These are phyloP conservation scores for Echinops telfairi DNA, from an alignment of 2,113 vertebrate genomes.

Conservation along the genomic window DNA sequence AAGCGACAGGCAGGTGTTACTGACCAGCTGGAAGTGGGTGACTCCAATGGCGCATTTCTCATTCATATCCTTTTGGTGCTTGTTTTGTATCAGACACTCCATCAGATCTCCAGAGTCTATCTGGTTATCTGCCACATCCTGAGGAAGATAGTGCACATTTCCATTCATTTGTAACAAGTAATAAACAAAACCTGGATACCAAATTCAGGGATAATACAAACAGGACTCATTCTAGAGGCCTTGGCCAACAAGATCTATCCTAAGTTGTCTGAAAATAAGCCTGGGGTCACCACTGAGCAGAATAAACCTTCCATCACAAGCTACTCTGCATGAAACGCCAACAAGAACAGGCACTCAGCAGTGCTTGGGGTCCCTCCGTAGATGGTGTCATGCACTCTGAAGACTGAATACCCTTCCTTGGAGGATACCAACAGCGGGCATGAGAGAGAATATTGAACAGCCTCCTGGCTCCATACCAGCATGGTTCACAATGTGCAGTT, in stretches of 20 bases:
- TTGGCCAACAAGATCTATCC: not conserved
- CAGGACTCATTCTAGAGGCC: not conserved
- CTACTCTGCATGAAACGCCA: not conserved
- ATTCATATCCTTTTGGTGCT: conserved; percentile 99
- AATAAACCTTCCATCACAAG: not conserved
- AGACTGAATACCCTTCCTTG: not conserved
- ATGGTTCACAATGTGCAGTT: not conserved
- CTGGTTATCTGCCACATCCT: conserved; percentile 98
- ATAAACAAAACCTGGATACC: not conserved
- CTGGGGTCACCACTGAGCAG: not conserved
- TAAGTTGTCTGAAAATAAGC: not conserved
- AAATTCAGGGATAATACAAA: not conserved
- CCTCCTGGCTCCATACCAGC: not conserved
- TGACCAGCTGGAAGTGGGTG: conserved; percentile 99
- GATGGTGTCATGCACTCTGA: too few species aligned
- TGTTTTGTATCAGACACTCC: conserved; percentile 98
- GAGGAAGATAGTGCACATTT: conserved; percentile 51
- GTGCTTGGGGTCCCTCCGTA: not conserved
- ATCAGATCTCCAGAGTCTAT: conserved; percentile 97
- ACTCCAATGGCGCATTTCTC: conserved; percentile 97
- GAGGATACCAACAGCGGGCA: not conserved
- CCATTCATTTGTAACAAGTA: conserved; percentile 19
- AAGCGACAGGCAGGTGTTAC: conserved; percentile 15
- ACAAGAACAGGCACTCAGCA: not conserved
- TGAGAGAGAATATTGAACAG: not conserved